Evolutionary conservation across 2,888 invertebrate genomes (phyloP).

Genomic region (Apodemia zela): DNA sequence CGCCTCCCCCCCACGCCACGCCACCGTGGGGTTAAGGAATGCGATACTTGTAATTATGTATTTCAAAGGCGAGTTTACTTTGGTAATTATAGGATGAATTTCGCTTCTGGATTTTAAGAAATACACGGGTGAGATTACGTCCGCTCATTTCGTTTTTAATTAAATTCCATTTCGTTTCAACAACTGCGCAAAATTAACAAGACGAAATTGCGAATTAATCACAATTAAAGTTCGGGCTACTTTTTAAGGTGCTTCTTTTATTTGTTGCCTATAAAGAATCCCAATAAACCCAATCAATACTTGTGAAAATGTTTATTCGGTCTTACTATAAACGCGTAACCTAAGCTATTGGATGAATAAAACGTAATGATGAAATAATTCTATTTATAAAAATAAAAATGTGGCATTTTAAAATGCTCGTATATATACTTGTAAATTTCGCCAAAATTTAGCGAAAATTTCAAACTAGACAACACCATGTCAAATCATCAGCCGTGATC

Average conservation of each 20-base stretch:
- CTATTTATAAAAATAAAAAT: too few relatives aligned
- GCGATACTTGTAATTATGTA: slow-evolving; percentile 40
- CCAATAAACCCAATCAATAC: too few relatives aligned
- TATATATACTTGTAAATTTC: too few relatives aligned
- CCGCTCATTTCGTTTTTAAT: slow-evolving; percentile 29
- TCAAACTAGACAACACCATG: too few relatives aligned
- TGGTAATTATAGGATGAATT: slow-evolving; percentile 38
- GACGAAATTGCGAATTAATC: slow-evolving; percentile 1
- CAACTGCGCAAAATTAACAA: slow-evolving; percentile 7
- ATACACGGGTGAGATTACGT: slow-evolving; percentile 28
- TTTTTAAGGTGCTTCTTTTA: background rate
- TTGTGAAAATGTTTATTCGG: too few relatives aligned
- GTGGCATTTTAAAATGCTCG: too few relatives aligned
- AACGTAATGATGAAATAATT: too few relatives aligned
- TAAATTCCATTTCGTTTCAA: slow-evolving; percentile 26
- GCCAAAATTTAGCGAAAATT: too few relatives aligned
- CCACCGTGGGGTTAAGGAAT: slow-evolving; percentile 19
- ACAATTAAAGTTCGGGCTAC: background rate
- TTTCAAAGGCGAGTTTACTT: slow-evolving; percentile 35
- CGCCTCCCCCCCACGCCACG: background rate
- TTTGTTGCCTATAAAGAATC: too few relatives aligned
- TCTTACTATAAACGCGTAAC: too few relatives aligned
- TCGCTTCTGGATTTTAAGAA: slow-evolving; percentile 30
- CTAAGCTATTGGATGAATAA: too few relatives aligned
- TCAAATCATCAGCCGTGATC: too few relatives aligned